Evolutionary conservation across 2,888 invertebrate species (phyloP).

Genomic region (Leptopilina drosophilae): DNA sequence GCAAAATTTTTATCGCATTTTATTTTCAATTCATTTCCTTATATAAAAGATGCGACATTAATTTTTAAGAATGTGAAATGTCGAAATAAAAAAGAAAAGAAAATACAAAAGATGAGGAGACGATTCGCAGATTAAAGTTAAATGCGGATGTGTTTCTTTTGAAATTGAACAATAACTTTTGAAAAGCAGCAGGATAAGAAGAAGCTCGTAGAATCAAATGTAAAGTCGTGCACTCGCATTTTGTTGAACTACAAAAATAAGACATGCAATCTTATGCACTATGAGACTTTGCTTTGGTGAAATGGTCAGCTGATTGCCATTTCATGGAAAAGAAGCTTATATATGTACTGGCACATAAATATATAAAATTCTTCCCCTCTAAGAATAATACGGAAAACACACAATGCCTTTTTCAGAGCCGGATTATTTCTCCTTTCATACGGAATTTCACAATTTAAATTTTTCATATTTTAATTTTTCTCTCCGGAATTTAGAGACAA

Average conservation of each 20-base stretch:
- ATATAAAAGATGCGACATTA: too few species aligned
- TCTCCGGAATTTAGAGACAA: too few species aligned
- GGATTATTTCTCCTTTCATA: conserved; percentile 31
- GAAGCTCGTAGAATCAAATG: neutral
- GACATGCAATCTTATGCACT: neutral
- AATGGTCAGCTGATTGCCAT: conserved; percentile 10
- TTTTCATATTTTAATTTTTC: neutral
- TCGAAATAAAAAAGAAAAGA: too few species aligned
- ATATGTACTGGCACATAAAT: too few species aligned
- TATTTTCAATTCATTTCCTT: too few species aligned
- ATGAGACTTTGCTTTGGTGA: neutral
- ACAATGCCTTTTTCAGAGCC: conserved; percentile 26
- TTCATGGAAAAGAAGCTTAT: conserved; percentile 26
- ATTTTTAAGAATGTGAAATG: too few species aligned
- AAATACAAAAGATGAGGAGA: too few species aligned
- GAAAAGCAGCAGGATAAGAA: neutral
- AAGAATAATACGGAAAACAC: conserved; percentile 6
- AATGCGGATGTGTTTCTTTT: neutral
- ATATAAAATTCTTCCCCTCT: neutral
- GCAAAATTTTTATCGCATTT: too few species aligned
- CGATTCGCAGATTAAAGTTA: neutral
- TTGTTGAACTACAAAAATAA: conserved; percentile 17
- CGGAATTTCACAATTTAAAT: conserved; percentile 4
- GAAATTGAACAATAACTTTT: neutral
- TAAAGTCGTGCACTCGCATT: conserved; percentile 18